A percentile compares a stretch with the other conserved stretches of the same genome.
These are phyloP conservation scores for Alcis repandata DNA, from an alignment of 2,888 invertebrate genomes.

Conservation along the genomic window DNA sequence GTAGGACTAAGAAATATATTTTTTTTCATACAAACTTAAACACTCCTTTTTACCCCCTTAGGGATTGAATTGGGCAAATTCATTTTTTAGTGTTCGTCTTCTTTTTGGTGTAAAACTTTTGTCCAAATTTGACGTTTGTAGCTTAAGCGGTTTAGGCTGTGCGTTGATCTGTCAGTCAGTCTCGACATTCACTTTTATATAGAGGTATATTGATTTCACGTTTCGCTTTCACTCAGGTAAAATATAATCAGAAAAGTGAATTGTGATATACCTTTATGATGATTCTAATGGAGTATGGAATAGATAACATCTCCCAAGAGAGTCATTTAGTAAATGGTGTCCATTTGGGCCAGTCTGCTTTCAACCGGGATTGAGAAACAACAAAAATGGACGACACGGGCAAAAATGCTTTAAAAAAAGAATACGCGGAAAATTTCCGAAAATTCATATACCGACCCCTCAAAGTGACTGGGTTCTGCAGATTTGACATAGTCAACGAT, in stretches of 20 bases:
- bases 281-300: background rate
- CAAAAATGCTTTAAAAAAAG: slow-evolving; percentile 51
- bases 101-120: too few relatives aligned
- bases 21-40: too few relatives aligned
- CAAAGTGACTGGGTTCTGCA: slow-evolving; percentile 58
- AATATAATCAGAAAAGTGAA: too few relatives aligned
- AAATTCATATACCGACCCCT: slow-evolving; percentile 51
- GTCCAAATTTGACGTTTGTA: too few relatives aligned
- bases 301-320: background rate
- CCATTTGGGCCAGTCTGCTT: background rate
- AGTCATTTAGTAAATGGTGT: background rate
- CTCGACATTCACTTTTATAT: too few relatives aligned
- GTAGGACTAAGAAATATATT: too few relatives aligned
- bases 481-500: slow-evolving; percentile 61
- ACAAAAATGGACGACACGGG: slow-evolving; percentile 43
- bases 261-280: background rate
- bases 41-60: too few relatives aligned
- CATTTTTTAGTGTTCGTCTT: too few relatives aligned
- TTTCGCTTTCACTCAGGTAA: background rate
- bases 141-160: too few relatives aligned
- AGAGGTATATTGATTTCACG: too few relatives aligned
- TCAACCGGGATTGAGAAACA: background rate
- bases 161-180: too few relatives aligned
- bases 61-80: too few relatives aligned
- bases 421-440: slow-evolving; percentile 53